phyloP scores from a whole-genome alignment of 2,888 invertebrate genomes.

The Harpalus rubripes region DNA sequence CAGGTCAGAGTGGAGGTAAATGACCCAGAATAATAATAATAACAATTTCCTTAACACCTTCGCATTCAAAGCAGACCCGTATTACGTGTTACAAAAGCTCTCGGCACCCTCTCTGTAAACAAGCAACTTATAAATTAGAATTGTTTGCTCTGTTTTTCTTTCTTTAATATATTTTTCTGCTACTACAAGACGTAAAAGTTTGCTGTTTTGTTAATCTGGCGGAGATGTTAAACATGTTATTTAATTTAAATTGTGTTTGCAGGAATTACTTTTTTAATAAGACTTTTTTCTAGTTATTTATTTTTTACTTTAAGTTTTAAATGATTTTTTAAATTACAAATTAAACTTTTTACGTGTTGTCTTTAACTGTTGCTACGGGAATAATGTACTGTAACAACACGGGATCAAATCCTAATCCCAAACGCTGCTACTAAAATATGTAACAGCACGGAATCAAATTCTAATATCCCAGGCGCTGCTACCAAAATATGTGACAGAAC shows the following conservation, averaged over 20 bases:
- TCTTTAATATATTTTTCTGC: neutral
- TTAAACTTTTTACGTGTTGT: neutral
- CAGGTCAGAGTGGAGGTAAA: constrained; percentile 34
- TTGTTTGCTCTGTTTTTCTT: neutral
- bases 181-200: neutral
- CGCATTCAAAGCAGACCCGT: constrained; percentile 3
- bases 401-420: too few species aligned
- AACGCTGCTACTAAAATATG: too few species aligned
- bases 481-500: too few species aligned
- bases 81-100: constrained; percentile 10
- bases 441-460: too few species aligned
- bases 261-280: neutral
- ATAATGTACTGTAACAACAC: too few species aligned
- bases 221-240: neutral
- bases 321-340: neutral
- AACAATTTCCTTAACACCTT: constrained; percentile 8
- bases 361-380: too few species aligned
- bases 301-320: neutral
- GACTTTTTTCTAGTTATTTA: neutral
- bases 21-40: constrained; percentile 40
- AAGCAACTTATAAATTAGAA: constrained; percentile 16
- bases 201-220: neutral
- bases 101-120: neutral
- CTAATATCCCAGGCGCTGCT: too few species aligned
- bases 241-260: neutral